Evolutionary conservation across 2,888 invertebrate species (phyloP).

Genomic region (Spisula subtruncata): DNA sequence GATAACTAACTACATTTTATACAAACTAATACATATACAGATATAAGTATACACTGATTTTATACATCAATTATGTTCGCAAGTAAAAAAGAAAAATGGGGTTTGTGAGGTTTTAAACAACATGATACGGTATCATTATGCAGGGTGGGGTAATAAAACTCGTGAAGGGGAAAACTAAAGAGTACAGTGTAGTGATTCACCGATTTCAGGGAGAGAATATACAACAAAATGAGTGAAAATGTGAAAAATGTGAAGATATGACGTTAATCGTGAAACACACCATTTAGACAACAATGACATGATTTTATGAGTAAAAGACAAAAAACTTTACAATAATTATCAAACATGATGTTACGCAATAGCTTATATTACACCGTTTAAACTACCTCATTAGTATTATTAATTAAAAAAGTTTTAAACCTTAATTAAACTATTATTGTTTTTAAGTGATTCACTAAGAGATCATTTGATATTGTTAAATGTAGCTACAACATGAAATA

Average conservation of each 20-base stretch:
- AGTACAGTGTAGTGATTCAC: too few species aligned
- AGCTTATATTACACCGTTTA: too few species aligned
- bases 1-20: background rate
- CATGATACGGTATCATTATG: background rate
- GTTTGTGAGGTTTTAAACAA: background rate
- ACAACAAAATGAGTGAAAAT: constrained; percentile 5
- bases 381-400: too few species aligned
- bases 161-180: background rate
- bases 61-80: background rate
- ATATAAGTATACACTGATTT: background rate
- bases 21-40: background rate
- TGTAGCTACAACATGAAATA: too few species aligned
- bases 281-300: background rate
- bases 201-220: background rate
- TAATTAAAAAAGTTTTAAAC: too few species aligned
- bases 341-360: too few species aligned
- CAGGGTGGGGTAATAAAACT: background rate
- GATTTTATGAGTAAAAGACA: too few species aligned
- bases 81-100: background rate
- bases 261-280: background rate
- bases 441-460: too few species aligned
- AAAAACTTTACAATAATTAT: too few species aligned
- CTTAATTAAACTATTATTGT: too few species aligned
- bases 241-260: background rate
- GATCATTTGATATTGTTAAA: too few species aligned